phyloP scores from a whole-genome alignment of 2,888 invertebrate species.

The Drosophila algonquin region DNA sequence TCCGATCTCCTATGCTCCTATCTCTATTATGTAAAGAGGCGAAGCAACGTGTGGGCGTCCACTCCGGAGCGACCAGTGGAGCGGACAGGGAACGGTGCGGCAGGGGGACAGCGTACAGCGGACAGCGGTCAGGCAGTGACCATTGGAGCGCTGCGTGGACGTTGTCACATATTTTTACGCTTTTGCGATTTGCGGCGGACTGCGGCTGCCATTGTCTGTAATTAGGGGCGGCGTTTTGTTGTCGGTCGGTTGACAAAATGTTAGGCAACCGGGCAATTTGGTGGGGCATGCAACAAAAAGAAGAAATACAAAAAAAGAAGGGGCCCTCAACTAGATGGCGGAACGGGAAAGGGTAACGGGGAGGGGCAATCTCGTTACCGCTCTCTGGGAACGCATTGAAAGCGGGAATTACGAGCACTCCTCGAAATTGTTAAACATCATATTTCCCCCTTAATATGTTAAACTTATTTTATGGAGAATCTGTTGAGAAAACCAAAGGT shows the following conservation, averaged over 20 bases:
- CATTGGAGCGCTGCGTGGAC: slow-evolving; percentile 62
- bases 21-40: slow-evolving; percentile 69
- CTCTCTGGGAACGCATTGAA: background rate
- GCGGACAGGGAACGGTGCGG: slow-evolving; percentile 38
- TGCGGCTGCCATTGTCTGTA: slow-evolving; percentile 46
- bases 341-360: background rate
- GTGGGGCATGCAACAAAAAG: background rate
- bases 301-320: background rate
- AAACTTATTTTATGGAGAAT: too few species aligned
- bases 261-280: slow-evolving; percentile 54
- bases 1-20: slow-evolving; percentile 3
- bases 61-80: slow-evolving; percentile 67
- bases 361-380: background rate
- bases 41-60: slow-evolving; percentile 75
- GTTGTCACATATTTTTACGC: slow-evolving; percentile 73
- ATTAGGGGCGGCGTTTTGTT: slow-evolving; percentile 70
- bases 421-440: background rate
- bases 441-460: too few species aligned
- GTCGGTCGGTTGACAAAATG: slow-evolving; percentile 69
- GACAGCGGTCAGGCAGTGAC: slow-evolving; percentile 15
- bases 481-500: too few species aligned
- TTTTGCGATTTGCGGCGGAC: slow-evolving; percentile 64
- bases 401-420: background rate
- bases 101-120: background rate
- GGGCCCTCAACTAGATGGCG: background rate